Conservation (phyloP, 2,888 invertebrate species). For the Tetramorium bicarinatum region DNA sequence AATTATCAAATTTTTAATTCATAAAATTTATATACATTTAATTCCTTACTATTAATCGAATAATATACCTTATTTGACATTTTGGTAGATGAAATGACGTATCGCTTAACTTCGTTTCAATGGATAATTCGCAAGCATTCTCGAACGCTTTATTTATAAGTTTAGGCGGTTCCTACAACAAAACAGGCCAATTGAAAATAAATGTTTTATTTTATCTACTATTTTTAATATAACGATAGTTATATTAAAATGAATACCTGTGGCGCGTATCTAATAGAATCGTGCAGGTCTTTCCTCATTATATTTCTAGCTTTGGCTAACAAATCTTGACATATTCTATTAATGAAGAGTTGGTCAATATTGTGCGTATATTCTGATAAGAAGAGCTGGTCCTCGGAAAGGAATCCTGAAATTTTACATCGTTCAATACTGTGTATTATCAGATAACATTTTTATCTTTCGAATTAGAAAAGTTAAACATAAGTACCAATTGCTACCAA, state of each 20-base stretch:
- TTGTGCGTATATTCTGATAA: slow-evolving; percentile 91
- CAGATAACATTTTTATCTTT: neutral
- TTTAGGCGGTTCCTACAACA: slow-evolving; percentile 69
- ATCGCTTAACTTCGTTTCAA: slow-evolving; percentile 79
- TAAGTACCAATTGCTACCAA: slow-evolving; percentile 87
- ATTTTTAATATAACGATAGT: neutral
- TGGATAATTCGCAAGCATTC: slow-evolving; percentile 65
- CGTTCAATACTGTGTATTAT: neutral
- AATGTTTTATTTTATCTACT: neutral
- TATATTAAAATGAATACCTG: slow-evolving; percentile 85
- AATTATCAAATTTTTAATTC: neutral
- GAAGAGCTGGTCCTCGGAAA: slow-evolving; percentile 88
- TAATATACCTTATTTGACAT: slow-evolving; percentile 87
- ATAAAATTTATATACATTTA: neutral
- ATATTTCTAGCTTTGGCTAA: slow-evolving; percentile 90
- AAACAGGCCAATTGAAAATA: slow-evolving; percentile 1
- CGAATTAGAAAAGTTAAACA: neutral
- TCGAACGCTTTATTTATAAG: slow-evolving; percentile 69
- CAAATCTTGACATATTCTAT: slow-evolving; percentile 92
- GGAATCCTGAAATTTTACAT: slow-evolving; percentile 86
- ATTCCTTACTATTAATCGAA: slow-evolving; percentile 13
- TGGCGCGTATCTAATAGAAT: slow-evolving; percentile 87
- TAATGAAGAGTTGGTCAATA: slow-evolving; percentile 92
- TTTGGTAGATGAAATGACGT: slow-evolving; percentile 86
- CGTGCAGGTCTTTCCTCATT: slow-evolving; percentile 94